phyloP scores from a whole-genome alignment of 2,888 invertebrate species.

The Parasteatoda lunata region DNA sequence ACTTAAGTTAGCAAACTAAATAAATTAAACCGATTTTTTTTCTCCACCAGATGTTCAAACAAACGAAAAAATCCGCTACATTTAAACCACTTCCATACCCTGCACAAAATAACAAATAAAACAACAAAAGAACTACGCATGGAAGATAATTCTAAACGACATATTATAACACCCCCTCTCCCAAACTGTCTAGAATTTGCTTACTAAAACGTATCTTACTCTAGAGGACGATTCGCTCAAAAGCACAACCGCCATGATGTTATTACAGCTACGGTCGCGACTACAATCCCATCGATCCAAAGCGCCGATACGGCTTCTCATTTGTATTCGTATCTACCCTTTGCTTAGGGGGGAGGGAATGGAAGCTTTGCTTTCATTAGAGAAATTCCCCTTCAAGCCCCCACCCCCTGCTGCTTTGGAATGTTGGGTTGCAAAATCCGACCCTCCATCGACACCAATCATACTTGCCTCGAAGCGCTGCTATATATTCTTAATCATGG shows the following conservation, averaged over 20 bases:
- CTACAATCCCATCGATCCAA: conserved; percentile 41
- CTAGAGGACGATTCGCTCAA: conserved; percentile 25
- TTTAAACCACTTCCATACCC: not conserved
- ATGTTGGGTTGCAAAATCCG: not conserved
- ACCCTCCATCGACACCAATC: not conserved
- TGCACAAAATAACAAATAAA: conserved; percentile 35
- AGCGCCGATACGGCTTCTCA: conserved; percentile 55
- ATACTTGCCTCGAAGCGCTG: not conserved
- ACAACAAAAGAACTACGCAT: conserved; percentile 46
- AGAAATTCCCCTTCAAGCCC: conserved; percentile 19
- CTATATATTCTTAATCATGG: not conserved
- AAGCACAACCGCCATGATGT: conserved; percentile 64
- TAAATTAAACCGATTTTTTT: not conserved
- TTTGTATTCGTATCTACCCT: conserved; percentile 49
- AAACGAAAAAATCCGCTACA: too few relatives aligned
- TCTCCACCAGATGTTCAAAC: too few relatives aligned
- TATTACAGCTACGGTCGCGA: conserved; percentile 66
- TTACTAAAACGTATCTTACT: not conserved
- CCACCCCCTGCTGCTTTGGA: not conserved
- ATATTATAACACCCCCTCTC: not conserved
- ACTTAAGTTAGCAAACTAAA: not conserved
- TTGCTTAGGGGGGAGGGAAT: conserved; percentile 11
- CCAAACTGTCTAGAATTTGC: not conserved
- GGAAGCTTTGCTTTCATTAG: conserved; percentile 51
- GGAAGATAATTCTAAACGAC: conserved; percentile 27